phyloP scores from a whole-genome alignment of 2,797 vertebrate genomes.

The Salarias fasciatus region DNA sequence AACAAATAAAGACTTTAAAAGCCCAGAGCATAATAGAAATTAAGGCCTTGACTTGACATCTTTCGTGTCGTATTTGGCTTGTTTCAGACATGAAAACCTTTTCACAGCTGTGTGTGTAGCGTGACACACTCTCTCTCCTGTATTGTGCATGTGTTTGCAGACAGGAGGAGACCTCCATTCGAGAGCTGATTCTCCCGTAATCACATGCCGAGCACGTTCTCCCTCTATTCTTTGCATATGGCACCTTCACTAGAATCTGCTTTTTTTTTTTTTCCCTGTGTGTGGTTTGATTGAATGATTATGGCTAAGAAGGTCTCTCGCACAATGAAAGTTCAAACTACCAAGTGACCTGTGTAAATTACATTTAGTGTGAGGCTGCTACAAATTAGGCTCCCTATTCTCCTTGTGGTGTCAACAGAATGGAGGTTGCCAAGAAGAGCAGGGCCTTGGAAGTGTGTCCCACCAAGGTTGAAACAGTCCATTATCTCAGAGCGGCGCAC shows the following conservation, averaged over 20 bases:
- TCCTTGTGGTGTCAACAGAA: conserved; percentile 74
- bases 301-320: conserved; percentile 61
- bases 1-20: no score
- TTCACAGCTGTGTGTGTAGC: neutral
- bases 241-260: conserved; percentile 39
- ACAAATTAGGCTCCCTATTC: conserved; percentile 71
- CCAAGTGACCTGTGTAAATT: conserved; percentile 74
- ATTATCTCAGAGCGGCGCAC: conserved; percentile 62
- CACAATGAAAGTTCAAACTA: conserved; percentile 71
- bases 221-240: conserved; percentile 59
- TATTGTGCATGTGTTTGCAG: conserved; percentile 9
- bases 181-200: conserved; percentile 21
- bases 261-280: conserved; percentile 45
- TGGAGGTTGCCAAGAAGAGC: conserved; percentile 63
- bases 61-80: no score
- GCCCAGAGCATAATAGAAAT: no score
- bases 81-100: no score
- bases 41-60: no score
- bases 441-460: conserved; percentile 61
- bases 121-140: neutral
- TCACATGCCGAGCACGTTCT: conserved; percentile 48
- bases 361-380: conserved; percentile 68
- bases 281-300: conserved; percentile 72
- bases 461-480: conserved; percentile 55
- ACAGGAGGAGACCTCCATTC: conserved; percentile 1